These are phyloP conservation scores for Podilymbus podiceps DNA, from an alignment of 2,113 vertebrate genomes.

Conservation along the genomic window DNA sequence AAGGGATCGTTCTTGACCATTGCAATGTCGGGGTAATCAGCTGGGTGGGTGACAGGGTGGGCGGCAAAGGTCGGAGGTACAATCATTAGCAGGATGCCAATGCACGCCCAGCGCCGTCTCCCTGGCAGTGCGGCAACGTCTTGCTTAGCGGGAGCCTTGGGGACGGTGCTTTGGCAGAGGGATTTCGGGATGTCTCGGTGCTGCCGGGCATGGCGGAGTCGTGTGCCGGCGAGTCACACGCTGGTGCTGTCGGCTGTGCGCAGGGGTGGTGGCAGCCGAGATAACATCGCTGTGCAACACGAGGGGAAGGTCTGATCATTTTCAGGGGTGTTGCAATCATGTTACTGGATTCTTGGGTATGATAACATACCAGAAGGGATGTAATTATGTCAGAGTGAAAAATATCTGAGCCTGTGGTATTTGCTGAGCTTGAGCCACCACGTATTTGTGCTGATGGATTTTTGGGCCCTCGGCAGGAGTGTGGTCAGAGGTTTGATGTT, in stretches of 20 bases:
- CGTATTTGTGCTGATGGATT: rapidly evolving
- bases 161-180: background rate
- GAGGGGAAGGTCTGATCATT: background rate
- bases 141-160: rapidly evolving
- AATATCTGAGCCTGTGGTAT: background rate
- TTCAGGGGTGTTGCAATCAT: background rate
- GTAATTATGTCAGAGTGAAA: background rate
- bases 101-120: rapidly evolving
- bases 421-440: background rate
- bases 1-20: background rate
- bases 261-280: background rate
- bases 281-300: background rate
- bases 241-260: background rate
- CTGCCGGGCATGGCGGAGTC: background rate
- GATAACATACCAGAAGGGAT: background rate
- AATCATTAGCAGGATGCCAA: background rate
- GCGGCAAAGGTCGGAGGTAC: background rate
- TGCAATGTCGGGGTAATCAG: rapidly evolving
- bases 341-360: background rate
- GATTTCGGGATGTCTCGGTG: background rate
- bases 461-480: rapidly evolving
- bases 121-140: background rate
- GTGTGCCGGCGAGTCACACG: rapidly evolving
- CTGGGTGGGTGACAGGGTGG: rapidly evolving
- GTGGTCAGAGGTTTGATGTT: background rate